phyloP scores from a whole-genome alignment of 2,888 invertebrate genomes.

The Pinctada fucata region DNA sequence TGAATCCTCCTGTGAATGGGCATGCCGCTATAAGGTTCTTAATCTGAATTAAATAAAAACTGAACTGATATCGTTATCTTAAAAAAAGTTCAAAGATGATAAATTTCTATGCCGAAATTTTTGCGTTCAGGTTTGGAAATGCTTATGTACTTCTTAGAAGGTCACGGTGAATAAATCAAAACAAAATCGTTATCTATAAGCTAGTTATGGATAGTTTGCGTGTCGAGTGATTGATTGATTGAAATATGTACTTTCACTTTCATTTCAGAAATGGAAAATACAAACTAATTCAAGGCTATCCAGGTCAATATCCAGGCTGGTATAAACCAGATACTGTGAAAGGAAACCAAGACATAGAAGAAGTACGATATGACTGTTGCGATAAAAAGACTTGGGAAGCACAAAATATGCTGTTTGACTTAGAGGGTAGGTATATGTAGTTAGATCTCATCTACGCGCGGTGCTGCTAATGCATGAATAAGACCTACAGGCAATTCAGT shows the following conservation, averaged over 20 bases:
- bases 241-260: too few relatives aligned
- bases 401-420: constrained; percentile 25
- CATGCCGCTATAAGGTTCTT: constrained; percentile 58
- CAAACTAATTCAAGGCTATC: constrained; percentile 76
- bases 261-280: constrained; percentile 70
- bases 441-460: too few relatives aligned
- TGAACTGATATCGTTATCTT: background rate
- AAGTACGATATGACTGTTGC: background rate
- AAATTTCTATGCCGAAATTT: too few relatives aligned
- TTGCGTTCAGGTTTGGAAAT: too few relatives aligned
- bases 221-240: too few relatives aligned
- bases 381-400: background rate
- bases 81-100: background rate
- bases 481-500: too few relatives aligned
- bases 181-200: too few relatives aligned
- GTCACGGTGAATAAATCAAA: too few relatives aligned
- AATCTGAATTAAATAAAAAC: background rate
- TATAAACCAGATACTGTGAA: constrained; percentile 50
- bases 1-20: constrained; percentile 33
- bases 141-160: too few relatives aligned
- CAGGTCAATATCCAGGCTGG: constrained; percentile 70
- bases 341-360: background rate
- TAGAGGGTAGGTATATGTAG: constrained; percentile 13
- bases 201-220: too few relatives aligned
- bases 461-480: too few relatives aligned